Base-by-base conservation (phyloP, 1,140 invertebrate genomes). In the Drosophila rhopaloa region DNA sequence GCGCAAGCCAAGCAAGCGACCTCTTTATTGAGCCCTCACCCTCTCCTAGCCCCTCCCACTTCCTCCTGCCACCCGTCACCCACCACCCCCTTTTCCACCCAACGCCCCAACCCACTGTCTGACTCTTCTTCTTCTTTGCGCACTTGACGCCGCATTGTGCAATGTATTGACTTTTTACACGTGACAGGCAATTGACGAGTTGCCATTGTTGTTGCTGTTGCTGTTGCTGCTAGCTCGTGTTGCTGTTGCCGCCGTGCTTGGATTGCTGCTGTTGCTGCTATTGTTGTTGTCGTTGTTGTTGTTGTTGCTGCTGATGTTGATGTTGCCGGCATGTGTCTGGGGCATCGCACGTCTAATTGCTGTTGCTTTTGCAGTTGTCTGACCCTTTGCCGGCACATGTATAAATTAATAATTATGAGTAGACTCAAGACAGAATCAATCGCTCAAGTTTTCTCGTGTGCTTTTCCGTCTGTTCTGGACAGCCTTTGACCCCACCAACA, bases 151-250 rank as follows among this genome's bases (percentile, higher is more conserved):
- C 84, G 65, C 83, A 85, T 89, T 89, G 77, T 89, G 84, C 83
- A 88, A 88, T 88, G 59, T 88, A 88, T 88, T 88, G 83, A 88
- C 83, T 88, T 83, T 88, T 82, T 88, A 89, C 84, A 88, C 84
- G 84, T 88, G 84, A 88, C 84, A 89, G 84, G 57, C 84, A 89
- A 75, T 79, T 79, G 65, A 79, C 76, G 67, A 66, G 57, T 63
- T 54, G 78, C 55, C 75, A 66, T 75, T 65, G 62, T 57, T 73
- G 48, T 74, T 62, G 66, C 51, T 72, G 48, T 74, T 62, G 66
- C 51, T 72, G 60, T 55, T 70, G 40, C n/a, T 59, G 46, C 8
- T 27, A n/a, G 56, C 56, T 61, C 43, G 40, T 50, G 57, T 77
- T 67, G 73, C 51, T 70, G 11, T 29, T 13, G 73, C 47, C 29